phyloP scores from a whole-genome alignment of 1,140 invertebrate genomes.

The Listronotus bonariensis region DNA sequence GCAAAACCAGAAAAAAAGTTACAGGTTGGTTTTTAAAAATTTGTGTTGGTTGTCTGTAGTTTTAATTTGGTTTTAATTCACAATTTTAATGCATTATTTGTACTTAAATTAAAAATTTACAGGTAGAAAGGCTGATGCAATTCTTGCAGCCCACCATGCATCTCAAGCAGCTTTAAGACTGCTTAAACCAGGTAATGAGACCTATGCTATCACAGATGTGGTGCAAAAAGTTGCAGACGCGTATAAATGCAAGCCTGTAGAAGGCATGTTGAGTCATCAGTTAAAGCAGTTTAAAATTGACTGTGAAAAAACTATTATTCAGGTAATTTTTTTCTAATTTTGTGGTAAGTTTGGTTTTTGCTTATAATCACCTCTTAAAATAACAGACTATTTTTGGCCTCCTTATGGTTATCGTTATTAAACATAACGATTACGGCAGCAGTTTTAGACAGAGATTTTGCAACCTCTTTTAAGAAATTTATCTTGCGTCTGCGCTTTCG shows the following conservation, averaged over 20 bases:
- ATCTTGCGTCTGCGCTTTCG: too few relatives aligned
- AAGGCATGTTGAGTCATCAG: constrained; percentile 98
- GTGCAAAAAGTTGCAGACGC: constrained; percentile 92
- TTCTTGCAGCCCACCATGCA: constrained; percentile 92
- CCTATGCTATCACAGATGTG: constrained; percentile 86
- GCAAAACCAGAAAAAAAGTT: constrained; percentile 70
- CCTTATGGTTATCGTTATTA: too few relatives aligned
- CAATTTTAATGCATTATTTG: not conserved
- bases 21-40: constrained; percentile 57
- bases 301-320: constrained; percentile 98
- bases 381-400: too few relatives aligned
- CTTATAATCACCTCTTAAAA: too few relatives aligned
- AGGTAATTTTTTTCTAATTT: constrained; percentile 50
- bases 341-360: too few relatives aligned
- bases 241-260: constrained; percentile 96
- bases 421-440: too few relatives aligned
- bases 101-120: not conserved
- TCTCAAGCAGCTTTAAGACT: constrained; percentile 92
- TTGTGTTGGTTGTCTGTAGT: too few relatives aligned
- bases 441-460: too few relatives aligned
- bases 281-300: constrained; percentile 96
- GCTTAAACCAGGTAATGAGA: constrained; percentile 84
- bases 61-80: not conserved
- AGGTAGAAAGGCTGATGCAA: constrained; percentile 89
- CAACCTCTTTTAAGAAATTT: too few relatives aligned